A percentile compares a stretch with the other conserved stretches of the same genome.
Evolutionary conservation across 2,113 vertebrate genomes (phyloP).

Genomic region (Steatornis caripensis): DNA sequence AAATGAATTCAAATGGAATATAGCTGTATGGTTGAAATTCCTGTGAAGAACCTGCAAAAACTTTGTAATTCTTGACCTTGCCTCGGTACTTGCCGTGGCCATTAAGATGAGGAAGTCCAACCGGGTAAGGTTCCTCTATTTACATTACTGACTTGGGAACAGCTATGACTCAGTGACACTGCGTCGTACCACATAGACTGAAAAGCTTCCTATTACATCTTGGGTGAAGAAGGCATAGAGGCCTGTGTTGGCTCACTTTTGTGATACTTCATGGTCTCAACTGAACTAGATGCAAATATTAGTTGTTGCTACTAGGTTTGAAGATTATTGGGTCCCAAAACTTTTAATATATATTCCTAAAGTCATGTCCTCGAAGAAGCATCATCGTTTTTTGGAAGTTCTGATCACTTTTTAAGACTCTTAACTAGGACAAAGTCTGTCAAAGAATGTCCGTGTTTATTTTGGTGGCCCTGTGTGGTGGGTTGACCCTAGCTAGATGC

Average conservation of each 20-base stretch:
- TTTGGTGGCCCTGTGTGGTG: background rate
- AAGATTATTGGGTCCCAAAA: background rate
- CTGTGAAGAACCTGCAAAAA: background rate
- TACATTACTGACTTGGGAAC: no score
- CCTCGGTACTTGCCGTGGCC: background rate
- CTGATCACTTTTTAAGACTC: background rate
- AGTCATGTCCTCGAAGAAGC: background rate
- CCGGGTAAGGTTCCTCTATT: background rate
- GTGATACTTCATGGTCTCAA: no score
- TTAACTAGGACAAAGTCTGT: background rate
- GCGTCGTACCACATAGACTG: no score
- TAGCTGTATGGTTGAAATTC: background rate
- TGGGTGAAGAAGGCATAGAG: no score
- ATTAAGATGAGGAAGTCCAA: background rate
- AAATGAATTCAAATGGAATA: background rate
- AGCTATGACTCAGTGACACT: background rate
- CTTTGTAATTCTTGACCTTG: background rate
- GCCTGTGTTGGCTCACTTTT: background rate
- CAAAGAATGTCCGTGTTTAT: background rate
- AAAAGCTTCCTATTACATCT: accelerated
- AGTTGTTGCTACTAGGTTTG: background rate
- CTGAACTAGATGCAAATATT: background rate
- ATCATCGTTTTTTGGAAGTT: background rate
- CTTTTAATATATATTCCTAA: background rate
- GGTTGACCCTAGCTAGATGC: no score